phyloP scores from a whole-genome alignment of 2,888 invertebrate species.

The Hyposoter didymator region DNA sequence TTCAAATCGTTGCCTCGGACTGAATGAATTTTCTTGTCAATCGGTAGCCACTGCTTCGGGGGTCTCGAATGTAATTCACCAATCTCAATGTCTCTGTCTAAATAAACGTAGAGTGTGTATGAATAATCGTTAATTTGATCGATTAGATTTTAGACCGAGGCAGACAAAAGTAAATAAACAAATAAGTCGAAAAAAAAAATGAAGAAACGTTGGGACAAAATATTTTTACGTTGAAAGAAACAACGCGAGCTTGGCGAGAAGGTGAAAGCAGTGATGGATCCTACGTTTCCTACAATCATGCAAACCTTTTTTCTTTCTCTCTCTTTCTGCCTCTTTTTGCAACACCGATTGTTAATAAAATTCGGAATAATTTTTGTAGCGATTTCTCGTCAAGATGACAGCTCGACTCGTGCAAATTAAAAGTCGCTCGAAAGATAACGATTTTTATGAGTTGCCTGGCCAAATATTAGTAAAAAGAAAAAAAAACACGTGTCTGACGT shows the following conservation, averaged over 20 bases:
- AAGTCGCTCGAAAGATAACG: neutral
- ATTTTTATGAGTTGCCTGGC: neutral
- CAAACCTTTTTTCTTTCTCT: neutral
- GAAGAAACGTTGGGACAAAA: neutral
- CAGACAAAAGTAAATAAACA: neutral
- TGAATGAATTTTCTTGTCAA: too few species aligned
- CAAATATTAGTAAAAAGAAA: neutral
- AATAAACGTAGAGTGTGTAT: conserved; percentile 36
- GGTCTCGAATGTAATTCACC: conserved; percentile 34
- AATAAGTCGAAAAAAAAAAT: neutral
- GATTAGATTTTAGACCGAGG: conserved; percentile 11
- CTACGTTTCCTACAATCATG: neutral
- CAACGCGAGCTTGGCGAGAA: neutral
- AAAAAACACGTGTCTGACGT: neutral
- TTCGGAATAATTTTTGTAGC: neutral
- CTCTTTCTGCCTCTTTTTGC: neutral
- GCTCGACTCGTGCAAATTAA: neutral
- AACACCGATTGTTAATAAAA: neutral
- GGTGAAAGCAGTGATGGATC: conserved; percentile 33
- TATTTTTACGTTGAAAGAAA: conserved; percentile 2
- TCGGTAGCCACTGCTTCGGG: neutral
- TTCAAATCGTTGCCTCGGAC: too few species aligned
- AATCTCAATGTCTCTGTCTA: conserved; percentile 58
- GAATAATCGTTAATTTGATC: conserved; percentile 13
- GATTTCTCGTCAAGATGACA: neutral